Base-by-base conservation (phyloP, 2,888 invertebrate genomes). In the Meta bourneti region DNA sequence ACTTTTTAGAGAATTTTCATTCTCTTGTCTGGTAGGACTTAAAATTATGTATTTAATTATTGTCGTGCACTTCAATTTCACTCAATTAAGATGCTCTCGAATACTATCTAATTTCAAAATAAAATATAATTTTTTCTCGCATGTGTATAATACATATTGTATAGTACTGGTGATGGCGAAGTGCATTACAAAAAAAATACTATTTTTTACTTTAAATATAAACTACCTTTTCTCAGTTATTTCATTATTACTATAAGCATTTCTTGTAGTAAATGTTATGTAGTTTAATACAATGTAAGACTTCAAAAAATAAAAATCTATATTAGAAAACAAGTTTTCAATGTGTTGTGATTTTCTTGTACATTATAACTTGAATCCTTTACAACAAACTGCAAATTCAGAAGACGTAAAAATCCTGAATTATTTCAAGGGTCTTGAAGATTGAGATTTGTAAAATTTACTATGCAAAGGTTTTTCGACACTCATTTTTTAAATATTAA, bases 281-380 rank as follows among this genome's bases (percentile, higher is more conserved):
- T 91, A 91, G 91, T 16, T 90, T 34, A 87, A 91, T 91, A 86
- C 81, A 71, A 91, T 91, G 91, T 91, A 80, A 91, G 80, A 82
- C 49, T 91, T 87, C 69, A 88, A 88, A 84, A n/a, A 87, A 91
- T 91, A 86, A 87, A 34, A 91, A 91, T 87, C 75, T 86, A 91
- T 91, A 91, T 87, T 91, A 91, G 91, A 87, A 75, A 19, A 81
- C 16, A 61, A 11, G 9, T n/a, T 16, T 34, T 19, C 51, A 61
- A 61, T 61, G 34, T 11, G 13, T 51, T 77, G 0, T 77, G 8
- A 49, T 77, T 49, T 13, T 49, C 6, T 34, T 11, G 72, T 72
- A n/a, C n/a, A n/a, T n/a, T n/a, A n/a, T 8, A 70, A 70, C 11
- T 13, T 70, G 19, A n/a, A 19, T 16, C 19, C 6, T 70, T 70